Base-by-base conservation (phyloP, 2,888 invertebrate genomes). In the Brachypterus glaber region DNA sequence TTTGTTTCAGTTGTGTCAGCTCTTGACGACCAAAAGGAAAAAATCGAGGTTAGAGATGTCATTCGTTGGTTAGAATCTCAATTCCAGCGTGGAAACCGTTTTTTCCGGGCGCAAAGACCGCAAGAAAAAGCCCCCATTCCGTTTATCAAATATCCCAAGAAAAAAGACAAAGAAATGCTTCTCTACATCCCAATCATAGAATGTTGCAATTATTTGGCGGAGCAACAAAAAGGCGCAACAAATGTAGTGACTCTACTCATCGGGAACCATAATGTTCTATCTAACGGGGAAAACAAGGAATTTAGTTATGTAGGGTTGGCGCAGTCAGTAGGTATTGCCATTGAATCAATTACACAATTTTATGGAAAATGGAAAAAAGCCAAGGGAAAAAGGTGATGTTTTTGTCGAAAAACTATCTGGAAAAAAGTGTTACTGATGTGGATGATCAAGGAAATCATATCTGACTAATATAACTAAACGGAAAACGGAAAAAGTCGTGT, bases 21-120 rank as follows among this genome's bases (percentile, higher is more conserved):
- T 45, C 67, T 93, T 60, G 93, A 93, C 62, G 82, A 87, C 52
- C 66, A 90, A 53, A 93, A 95, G 68, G 82, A 82, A 48, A 82
- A 83, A 54, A 77, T 79, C 46, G 77, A 81, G 45, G 92, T 91
- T 1, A 76, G 93, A 35, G 90, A 92, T 60, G 90, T 89, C 3
- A 93, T 92, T 41, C 83, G 93, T 48, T 95, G 92, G 92, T 69
- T 95, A 46, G 93, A 93, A 65, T 70, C 76, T 24, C 90, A 92
- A 59, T 78, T 93, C 47, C 79, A 82, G 49, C 79, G 80, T 45
- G 93, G 93, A 8, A 90, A 89, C 52, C 74, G 91, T 46, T 91
- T 82, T 62, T 72, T 93, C 54, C 74, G 90, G 48, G 83, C 90
- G 0, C 93, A 93, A 66, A 77, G 89, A 14, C 79, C 82, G 12